Evolutionary conservation across 2,888 invertebrate genomes (phyloP).

Genomic region (Enchytraeus crypticus): DNA sequence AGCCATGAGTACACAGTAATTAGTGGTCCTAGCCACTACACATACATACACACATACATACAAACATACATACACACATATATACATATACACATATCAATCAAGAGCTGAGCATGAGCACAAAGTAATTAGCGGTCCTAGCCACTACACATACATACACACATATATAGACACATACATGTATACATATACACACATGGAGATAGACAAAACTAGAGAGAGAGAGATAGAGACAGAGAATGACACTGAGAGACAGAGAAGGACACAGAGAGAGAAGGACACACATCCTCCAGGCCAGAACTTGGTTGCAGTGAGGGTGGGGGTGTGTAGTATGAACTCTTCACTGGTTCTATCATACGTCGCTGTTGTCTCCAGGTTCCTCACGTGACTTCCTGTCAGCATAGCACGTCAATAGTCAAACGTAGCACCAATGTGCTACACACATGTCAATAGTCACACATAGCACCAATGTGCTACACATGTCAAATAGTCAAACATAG

Average conservation of each 20-base stretch:
- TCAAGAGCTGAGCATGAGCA: too few relatives aligned
- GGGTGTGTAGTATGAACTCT: slow-evolving; percentile 79
- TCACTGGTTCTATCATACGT: slow-evolving; percentile 72
- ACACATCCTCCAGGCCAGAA: slow-evolving; percentile 94
- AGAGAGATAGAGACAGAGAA: too few relatives aligned
- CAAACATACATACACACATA: background rate
- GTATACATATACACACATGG: background rate
- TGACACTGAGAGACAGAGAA: too few relatives aligned
- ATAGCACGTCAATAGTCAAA: too few relatives aligned
- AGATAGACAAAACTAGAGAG: too few relatives aligned
- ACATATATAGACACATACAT: background rate
- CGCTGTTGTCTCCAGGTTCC: slow-evolving; percentile 84
- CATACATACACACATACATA: slow-evolving; percentile 4
- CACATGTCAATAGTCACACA: background rate
- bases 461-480: background rate
- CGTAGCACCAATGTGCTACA: too few relatives aligned
- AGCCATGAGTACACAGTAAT: slow-evolving; percentile 84
- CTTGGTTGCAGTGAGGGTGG: slow-evolving; percentile 78
- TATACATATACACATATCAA: too few relatives aligned
- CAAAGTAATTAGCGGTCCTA: slow-evolving; percentile 82
- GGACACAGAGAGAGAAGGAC: too few relatives aligned
- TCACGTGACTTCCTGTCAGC: slow-evolving; percentile 79
- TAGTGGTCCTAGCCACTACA: slow-evolving; percentile 83
- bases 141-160: slow-evolving; percentile 63
- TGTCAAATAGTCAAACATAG: background rate